Base-by-base conservation (phyloP, 2,888 invertebrate species). In the Chloromyia formosa region DNA sequence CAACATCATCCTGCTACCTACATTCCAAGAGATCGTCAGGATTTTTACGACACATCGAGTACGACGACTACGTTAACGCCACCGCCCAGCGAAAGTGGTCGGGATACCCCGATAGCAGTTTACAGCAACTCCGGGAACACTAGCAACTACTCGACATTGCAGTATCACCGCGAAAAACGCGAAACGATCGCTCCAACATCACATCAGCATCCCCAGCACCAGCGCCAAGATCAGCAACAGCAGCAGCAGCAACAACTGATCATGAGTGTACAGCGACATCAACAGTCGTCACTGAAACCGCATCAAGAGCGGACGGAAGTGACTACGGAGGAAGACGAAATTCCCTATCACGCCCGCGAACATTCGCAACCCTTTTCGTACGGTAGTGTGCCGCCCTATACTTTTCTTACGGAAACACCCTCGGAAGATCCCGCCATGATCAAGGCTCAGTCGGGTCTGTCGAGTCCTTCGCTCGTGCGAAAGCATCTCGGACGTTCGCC, bases 341-440 rank as follows among this genome's bases (percentile, higher is more conserved):
- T 94, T 84, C 95, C 96, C 80, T 96, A 96, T 87, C 95, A 96
- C 91, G 95, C 95, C 82, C 89, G 95, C 82, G 91, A 93, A 80
- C 93, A 95, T 86, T 93, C 94, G 81, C 90, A 93, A 81, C 96
- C 96, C 77, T 95, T 95, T 87, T 93, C 94, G 75, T 96, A 96
- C 90, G 94, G 94, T 75, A 91, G 89, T 77, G 89, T 90, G 76
- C 85, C 84, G 53, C 49, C 74, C 58, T 77, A 45, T 66, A 60
- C 49, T 16, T 73, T 61, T 72, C 77, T 78, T 76, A 74, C 18
- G 86, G 86, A 78, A 84, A 87, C 76, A 84, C 85, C 77, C 86
- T 88, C 80, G 89, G 88, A 74, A 18, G 78, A 77, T 56, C 75
- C 77, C 10, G 81, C 78, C 72, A 91, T 91, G 91, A 88, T 92